Evolutionary conservation across 2,888 invertebrate species (phyloP).

Genomic region (Luffia ferchaultella): DNA sequence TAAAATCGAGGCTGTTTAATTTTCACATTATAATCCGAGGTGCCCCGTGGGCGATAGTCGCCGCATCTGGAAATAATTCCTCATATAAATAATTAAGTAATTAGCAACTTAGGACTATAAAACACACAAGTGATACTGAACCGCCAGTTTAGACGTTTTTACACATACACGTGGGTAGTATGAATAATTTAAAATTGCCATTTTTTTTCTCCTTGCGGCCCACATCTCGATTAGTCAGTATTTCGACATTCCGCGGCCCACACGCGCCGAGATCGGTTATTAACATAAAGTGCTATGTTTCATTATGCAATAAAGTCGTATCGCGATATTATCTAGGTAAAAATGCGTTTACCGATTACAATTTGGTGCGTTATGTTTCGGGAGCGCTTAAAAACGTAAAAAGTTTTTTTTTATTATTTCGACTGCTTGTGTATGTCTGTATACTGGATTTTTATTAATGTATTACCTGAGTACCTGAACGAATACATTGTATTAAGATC

Average conservation of each 20-base stretch:
- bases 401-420: no score
- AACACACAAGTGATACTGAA: conserved; percentile 41
- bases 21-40: not conserved
- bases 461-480: no score
- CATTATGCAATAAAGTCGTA: conserved; percentile 56
- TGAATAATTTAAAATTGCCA: conserved; percentile 64
- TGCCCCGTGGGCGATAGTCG: not conserved
- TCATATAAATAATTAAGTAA: conserved; percentile 42
- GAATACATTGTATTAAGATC: no score
- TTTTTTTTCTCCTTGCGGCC: conserved; percentile 51
- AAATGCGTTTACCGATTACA: not conserved
- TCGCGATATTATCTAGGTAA: conserved; percentile 53
- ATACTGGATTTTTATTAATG: no score
- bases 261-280: conserved; percentile 34
- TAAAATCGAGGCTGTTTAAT: not conserved
- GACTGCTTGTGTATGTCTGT: no score
- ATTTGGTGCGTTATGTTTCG: not conserved
- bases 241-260: conserved; percentile 55
- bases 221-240: conserved; percentile 60
- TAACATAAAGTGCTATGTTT: conserved; percentile 62
- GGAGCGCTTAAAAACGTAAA: no score
- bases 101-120: conserved; percentile 49
- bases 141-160: conserved; percentile 8
- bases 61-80: not conserved
- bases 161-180: conserved; percentile 47